Conservation (phyloP, 2,888 invertebrate species). For the Tricholauxania praeusta region DNA sequence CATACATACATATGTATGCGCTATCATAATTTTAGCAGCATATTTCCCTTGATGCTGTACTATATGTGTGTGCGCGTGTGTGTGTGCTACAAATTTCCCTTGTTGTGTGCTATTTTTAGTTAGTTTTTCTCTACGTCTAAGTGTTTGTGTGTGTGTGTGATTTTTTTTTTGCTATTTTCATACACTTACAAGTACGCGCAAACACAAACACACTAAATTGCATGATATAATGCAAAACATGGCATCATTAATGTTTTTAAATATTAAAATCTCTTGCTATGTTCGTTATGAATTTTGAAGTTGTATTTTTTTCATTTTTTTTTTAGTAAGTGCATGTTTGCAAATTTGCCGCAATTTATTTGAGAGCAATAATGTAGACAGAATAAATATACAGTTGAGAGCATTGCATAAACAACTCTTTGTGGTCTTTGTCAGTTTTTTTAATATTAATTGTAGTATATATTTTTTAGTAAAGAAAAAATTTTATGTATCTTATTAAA, state of each 20-base stretch:
- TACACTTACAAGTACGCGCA: too few relatives aligned
- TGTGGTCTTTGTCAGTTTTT: too few relatives aligned
- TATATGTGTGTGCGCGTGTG: background rate
- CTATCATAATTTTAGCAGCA: background rate
- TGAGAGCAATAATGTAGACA: too few relatives aligned
- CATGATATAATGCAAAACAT: background rate
- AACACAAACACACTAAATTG: too few relatives aligned
- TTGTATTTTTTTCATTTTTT: background rate
- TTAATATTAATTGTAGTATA: too few relatives aligned
- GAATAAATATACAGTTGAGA: too few relatives aligned
- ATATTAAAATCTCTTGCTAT: constrained; percentile 30
- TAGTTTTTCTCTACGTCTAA: background rate
- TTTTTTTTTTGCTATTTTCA: background rate
- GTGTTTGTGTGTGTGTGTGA: background rate
- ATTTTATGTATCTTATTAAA: too few relatives aligned
- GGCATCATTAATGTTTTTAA: constrained; percentile 29
- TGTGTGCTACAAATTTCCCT: constrained; percentile 20
- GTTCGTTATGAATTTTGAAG: constrained; percentile 32
- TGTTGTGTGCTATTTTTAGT: background rate
- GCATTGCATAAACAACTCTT: too few relatives aligned
- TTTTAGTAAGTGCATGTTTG: background rate
- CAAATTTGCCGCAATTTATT: too few relatives aligned
- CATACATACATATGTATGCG: background rate
- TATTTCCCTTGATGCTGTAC: background rate
- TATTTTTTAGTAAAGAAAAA: too few relatives aligned